Evolutionary conservation across 2,797 vertebrate species (phyloP).

Genomic region (Enteromius argenteus): DNA sequence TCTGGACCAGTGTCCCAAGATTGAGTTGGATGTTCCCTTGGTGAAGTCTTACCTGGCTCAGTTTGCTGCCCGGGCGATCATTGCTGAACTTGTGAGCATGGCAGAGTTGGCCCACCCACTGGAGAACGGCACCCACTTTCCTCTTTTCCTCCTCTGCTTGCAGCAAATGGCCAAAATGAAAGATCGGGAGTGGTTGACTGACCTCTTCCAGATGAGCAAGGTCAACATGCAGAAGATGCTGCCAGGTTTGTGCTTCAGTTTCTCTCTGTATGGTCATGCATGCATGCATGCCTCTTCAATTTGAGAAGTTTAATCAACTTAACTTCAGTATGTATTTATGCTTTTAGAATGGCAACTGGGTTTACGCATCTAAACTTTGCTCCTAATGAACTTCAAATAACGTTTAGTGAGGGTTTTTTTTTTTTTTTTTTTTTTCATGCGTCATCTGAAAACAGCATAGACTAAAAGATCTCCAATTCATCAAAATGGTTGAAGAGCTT

Average conservation of each 20-base stretch:
- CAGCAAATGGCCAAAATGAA: slow-evolving; percentile 95
- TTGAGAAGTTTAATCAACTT: background rate
- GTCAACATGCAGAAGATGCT: slow-evolving; percentile 99
- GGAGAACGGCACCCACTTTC: slow-evolving; percentile 97
- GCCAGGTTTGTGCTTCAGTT: slow-evolving; percentile 83
- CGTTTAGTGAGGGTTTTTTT: background rate
- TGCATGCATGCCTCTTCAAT: background rate
- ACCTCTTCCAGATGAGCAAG: slow-evolving; percentile 96
- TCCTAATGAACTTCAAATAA: background rate
- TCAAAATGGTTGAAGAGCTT: background rate
- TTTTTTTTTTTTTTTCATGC: background rate
- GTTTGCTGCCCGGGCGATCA: slow-evolving; percentile 94
- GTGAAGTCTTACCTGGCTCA: slow-evolving; percentile 98
- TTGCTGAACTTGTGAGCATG: slow-evolving; percentile 94
- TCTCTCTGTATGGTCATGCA: background rate
- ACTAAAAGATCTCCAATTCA: background rate
- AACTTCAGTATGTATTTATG: background rate
- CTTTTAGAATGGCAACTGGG: background rate
- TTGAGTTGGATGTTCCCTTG: slow-evolving; percentile 94
- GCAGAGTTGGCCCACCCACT: slow-evolving; percentile 94
- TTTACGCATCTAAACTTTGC: background rate
- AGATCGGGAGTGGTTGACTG: slow-evolving; percentile 95
- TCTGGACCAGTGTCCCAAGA: slow-evolving; percentile 97
- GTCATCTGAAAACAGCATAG: background rate
- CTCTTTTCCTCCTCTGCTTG: slow-evolving; percentile 98